These are phyloP conservation scores for Prunella strophiata DNA, from an alignment of 2,797 vertebrate species.

Conservation along the genomic window DNA sequence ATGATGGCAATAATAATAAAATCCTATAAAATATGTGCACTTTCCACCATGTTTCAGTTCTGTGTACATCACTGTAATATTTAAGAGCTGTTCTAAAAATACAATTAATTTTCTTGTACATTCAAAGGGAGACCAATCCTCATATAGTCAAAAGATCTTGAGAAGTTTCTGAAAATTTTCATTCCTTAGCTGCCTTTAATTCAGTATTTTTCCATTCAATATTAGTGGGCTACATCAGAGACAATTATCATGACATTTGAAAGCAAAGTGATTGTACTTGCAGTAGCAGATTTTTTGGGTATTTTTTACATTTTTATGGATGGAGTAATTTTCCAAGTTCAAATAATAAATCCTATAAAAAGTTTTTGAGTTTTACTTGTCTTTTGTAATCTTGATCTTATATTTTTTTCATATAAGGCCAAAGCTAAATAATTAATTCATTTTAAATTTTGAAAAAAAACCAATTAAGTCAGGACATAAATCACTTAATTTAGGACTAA, in stretches of 20 bases:
- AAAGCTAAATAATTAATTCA: neutral
- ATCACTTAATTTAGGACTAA: too few relatives aligned
- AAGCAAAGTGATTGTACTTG: neutral
- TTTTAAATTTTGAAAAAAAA: neutral
- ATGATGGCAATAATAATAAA: neutral
- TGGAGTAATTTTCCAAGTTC: neutral
- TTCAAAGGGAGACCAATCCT: neutral
- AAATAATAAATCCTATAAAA: neutral
- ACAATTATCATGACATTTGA: neutral
- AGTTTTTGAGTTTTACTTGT: neutral
- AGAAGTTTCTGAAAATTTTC: neutral
- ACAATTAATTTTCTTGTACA: neutral
- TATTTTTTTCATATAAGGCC: neutral
- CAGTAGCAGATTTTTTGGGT: neutral
- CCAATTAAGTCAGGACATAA: too few relatives aligned
- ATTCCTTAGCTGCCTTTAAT: neutral
- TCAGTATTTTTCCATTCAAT: neutral
- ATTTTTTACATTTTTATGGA: neutral
- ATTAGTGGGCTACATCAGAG: neutral
- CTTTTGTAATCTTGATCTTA: neutral
- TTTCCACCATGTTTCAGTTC: neutral
- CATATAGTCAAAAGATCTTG: neutral
- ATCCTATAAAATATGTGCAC: too few relatives aligned
- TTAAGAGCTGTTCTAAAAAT: neutral
- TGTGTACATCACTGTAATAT: neutral